Evolutionary conservation across 2,113 vertebrate species (phyloP).

Genomic region (Oenanthe melanoleuca): DNA sequence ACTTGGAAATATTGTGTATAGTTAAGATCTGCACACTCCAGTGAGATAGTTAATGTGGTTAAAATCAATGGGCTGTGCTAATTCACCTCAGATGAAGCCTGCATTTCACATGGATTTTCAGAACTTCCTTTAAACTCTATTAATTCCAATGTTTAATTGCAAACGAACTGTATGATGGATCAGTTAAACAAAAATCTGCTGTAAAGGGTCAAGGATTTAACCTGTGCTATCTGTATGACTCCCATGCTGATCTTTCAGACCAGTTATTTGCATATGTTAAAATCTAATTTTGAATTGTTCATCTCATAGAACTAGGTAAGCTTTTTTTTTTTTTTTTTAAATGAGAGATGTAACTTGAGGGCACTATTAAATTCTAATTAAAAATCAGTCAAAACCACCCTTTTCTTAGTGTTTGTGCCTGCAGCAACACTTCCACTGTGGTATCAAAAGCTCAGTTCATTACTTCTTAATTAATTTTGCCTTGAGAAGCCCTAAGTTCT

Average conservation of each 20-base stretch:
- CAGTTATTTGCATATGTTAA: slow-evolving; percentile 45
- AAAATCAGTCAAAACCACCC: slow-evolving; percentile 54
- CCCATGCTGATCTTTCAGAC: background rate
- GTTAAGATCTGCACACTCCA: slow-evolving; percentile 33
- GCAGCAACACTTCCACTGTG: slow-evolving; percentile 39
- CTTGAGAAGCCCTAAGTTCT: slow-evolving; percentile 52
- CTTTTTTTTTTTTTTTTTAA: background rate
- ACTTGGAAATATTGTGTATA: background rate
- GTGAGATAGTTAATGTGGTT: slow-evolving; percentile 48
- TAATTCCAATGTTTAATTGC: background rate
- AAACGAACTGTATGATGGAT: slow-evolving; percentile 28
- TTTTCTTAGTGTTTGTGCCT: slow-evolving; percentile 50
- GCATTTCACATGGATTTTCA: background rate
- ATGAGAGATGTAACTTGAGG: slow-evolving; percentile 54
- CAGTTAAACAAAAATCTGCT: slow-evolving; percentile 46
- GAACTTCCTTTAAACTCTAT: background rate
- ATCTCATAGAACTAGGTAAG: slow-evolving; percentile 12
- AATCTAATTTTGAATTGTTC: slow-evolving; percentile 55
- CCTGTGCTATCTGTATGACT: background rate
- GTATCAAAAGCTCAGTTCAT: slow-evolving; percentile 56
- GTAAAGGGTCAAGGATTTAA: slow-evolving; percentile 31
- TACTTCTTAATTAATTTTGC: slow-evolving; percentile 71
- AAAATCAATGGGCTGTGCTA: slow-evolving; percentile 37
- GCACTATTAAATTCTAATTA: slow-evolving; percentile 71
- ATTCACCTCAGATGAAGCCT: slow-evolving; percentile 4